Percentiles rank a stretch among this genome's conserved stretches.
These are phyloP conservation scores for Acridotheres tristis DNA, from an alignment of 2,797 vertebrate species.

Conservation along the genomic window DNA sequence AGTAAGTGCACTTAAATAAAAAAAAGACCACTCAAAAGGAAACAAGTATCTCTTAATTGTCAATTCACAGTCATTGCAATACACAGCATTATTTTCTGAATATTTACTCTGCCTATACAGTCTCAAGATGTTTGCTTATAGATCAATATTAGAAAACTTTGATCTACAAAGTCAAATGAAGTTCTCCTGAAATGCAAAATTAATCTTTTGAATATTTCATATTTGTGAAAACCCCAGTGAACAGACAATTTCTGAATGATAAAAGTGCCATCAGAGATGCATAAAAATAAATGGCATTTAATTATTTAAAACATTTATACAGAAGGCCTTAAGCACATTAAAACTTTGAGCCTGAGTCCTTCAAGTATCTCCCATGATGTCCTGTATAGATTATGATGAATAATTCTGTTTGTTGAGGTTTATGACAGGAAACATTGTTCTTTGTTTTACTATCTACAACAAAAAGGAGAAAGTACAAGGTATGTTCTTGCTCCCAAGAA, in stretches of 20 bases:
- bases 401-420: not conserved
- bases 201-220: constrained; percentile 48
- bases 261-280: not conserved
- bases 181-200: constrained; percentile 7
- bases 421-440: not conserved
- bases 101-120: constrained; percentile 11
- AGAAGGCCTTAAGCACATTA: not conserved
- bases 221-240: not conserved
- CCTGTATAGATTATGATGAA: not conserved
- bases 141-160: not conserved
- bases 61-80: not conserved
- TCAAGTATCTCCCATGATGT: not conserved
- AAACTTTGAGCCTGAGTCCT: not conserved
- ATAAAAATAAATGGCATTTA: constrained; percentile 29
- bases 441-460: not conserved
- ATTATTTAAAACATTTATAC: constrained; percentile 27
- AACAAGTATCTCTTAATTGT: not conserved
- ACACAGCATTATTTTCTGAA: not conserved
- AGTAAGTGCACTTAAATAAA: not conserved
- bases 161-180: constrained; percentile 19
- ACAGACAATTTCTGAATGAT: not conserved
- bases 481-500: not conserved
- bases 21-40: not conserved
- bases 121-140: constrained; percentile 33
- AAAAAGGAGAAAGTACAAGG: constrained; percentile 7